These are phyloP conservation scores for Odontothrips loti DNA, from an alignment of 2,888 invertebrate species.

Conservation along the genomic window DNA sequence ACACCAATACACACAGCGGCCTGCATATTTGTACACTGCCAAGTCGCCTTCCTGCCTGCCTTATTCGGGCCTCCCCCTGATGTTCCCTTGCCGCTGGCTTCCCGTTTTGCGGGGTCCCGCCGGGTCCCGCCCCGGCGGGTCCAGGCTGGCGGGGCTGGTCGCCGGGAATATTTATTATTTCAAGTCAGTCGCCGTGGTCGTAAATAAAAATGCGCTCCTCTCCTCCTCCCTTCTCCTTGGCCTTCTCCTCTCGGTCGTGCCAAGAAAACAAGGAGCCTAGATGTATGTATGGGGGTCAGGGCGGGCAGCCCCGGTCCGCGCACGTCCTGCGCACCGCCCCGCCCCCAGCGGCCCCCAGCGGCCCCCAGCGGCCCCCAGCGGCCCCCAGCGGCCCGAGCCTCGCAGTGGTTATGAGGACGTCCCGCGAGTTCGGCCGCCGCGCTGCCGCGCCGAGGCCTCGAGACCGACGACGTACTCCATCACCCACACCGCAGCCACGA, in stretches of 20 bases:
- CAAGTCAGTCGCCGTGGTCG: constrained; percentile 18
- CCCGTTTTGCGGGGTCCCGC: no score
- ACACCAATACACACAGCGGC: background rate
- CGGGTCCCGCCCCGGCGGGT: no score
- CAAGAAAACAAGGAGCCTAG: constrained; percentile 15
- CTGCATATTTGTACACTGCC: constrained; percentile 5
- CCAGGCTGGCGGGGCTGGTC: no score
- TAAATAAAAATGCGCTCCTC: constrained; percentile 7
- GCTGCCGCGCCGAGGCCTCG: no score
- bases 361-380: no score
- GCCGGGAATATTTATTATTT: constrained; percentile 7
- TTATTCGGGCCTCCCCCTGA: background rate
- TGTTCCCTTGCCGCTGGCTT: background rate
- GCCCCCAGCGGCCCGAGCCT: no score
- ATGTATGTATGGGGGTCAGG: constrained; percentile 9
- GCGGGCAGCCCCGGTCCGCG: background rate
- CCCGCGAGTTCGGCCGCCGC: no score
- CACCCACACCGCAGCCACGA: no score
- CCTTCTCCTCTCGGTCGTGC: background rate
- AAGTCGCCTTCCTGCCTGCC: background rate
- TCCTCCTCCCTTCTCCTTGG: no score
- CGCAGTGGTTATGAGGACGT: no score
- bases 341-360: no score
- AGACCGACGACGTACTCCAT: no score
- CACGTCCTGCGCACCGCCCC: background rate